Evolutionary conservation across 1,140 invertebrate species (phyloP).

Genomic region (Heliconius nattereri): DNA sequence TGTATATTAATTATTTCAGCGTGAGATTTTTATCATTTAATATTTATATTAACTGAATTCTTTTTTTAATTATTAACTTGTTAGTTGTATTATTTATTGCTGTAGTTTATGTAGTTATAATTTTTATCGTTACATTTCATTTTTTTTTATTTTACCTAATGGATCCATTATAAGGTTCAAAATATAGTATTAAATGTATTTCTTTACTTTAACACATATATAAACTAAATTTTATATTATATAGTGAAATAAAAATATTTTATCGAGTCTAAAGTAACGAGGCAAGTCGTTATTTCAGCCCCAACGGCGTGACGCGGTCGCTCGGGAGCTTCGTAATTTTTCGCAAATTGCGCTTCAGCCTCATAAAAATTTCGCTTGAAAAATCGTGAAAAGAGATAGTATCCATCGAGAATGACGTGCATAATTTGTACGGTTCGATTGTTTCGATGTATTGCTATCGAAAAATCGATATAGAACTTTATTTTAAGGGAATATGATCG

Average conservation of each 20-base stretch:
- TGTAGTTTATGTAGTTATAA: neutral
- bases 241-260: slow-evolving; percentile 7
- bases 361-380: slow-evolving; percentile 18
- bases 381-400: slow-evolving; percentile 20
- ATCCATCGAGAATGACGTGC: slow-evolving; percentile 5
- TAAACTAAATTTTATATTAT: neutral
- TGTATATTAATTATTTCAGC: neutral
- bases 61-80: neutral
- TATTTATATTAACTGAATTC: neutral
- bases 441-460: neutral
- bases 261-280: neutral
- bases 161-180: too few relatives aligned
- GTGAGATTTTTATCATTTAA: neutral
- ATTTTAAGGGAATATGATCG: neutral
- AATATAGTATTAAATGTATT: neutral
- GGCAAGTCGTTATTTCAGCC: neutral
- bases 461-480: neutral
- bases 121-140: too few relatives aligned
- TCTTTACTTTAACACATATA: too few relatives aligned
- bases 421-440: slow-evolving; percentile 23
- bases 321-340: slow-evolving; percentile 28
- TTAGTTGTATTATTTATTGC: neutral
- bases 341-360: slow-evolving; percentile 21
- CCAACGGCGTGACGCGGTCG: slow-evolving; percentile 12
- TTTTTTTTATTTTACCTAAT: too few relatives aligned